Evolutionary conservation across 2,888 invertebrate species (phyloP).

Genomic region (Teinopalpus imperialis): DNA sequence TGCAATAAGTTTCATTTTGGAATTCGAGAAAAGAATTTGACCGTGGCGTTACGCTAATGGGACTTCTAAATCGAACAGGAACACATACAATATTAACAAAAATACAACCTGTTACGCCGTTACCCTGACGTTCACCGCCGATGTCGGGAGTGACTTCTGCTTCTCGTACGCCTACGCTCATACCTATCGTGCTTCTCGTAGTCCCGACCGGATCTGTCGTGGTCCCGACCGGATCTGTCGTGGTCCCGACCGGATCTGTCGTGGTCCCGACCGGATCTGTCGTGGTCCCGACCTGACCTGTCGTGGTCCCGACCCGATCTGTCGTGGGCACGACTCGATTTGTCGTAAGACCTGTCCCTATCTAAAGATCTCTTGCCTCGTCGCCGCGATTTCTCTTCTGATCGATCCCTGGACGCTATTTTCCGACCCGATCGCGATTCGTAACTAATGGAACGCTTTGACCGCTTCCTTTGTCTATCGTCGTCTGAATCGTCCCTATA

Average conservation of each 20-base stretch:
- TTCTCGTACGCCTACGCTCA: conserved; percentile 68
- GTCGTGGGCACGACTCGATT: conserved; percentile 34
- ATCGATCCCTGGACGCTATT: conserved; percentile 46
- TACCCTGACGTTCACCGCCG: conserved; percentile 75
- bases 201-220: conserved; percentile 41
- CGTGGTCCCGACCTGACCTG: conserved; percentile 32
- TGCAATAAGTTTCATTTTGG: too few relatives aligned
- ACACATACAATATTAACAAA: conserved; percentile 31
- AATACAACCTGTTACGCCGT: conserved; percentile 68
- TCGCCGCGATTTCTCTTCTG: conserved; percentile 50
- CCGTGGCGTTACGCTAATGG: too few relatives aligned
- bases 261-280: conserved; percentile 43
- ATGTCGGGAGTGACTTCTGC: conserved; percentile 59
- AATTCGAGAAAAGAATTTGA: too few relatives aligned
- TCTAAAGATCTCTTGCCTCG: conserved; percentile 54
- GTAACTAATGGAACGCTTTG: conserved; percentile 60
- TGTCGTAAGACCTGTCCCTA: conserved; percentile 47
- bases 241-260: conserved; percentile 37
- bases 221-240: conserved; percentile 37
- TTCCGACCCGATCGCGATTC: conserved; percentile 54
- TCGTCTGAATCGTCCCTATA: conserved; percentile 68
- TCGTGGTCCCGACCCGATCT: conserved; percentile 43
- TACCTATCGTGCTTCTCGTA: conserved; percentile 55
- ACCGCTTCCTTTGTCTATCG: conserved; percentile 57
- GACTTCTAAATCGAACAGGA: conserved; percentile 6